Evolutionary conservation across 2,797 vertebrate species (phyloP).

Genomic region (Zonotrichia albicollis): DNA sequence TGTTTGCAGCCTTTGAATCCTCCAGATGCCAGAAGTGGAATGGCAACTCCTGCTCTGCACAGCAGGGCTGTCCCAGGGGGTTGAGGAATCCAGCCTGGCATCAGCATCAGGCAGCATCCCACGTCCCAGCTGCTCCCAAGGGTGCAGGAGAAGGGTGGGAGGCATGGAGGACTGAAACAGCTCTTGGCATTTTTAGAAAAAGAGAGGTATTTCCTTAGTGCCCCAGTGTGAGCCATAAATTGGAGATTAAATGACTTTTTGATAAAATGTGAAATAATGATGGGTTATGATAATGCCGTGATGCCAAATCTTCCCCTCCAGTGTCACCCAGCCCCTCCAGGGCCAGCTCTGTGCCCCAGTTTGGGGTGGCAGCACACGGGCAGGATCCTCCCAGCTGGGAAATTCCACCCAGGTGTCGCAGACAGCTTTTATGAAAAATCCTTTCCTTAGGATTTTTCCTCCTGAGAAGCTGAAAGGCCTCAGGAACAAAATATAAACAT

Average conservation of each 20-base stretch:
- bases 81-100: background rate
- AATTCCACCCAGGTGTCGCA: too few relatives aligned
- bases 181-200: background rate
- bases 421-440: too few relatives aligned
- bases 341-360: background rate
- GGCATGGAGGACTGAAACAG: background rate
- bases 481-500: too few relatives aligned
- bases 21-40: background rate
- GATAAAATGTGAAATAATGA: accelerated
- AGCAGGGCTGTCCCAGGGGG: accelerated
- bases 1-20: background rate
- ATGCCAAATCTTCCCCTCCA: background rate
- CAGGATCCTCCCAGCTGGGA: background rate
- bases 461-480: too few relatives aligned
- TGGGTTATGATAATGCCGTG: background rate
- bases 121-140: background rate
- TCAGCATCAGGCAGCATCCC: background rate
- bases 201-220: background rate
- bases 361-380: accelerated
- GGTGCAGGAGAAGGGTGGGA: background rate
- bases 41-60: background rate
- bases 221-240: background rate
- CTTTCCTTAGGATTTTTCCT: too few relatives aligned
- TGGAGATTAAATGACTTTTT: background rate
- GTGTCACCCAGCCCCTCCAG: too few relatives aligned